Conservation (phyloP, 2,113 vertebrate genomes). For the Ornithorhynchus anatinus region DNA sequence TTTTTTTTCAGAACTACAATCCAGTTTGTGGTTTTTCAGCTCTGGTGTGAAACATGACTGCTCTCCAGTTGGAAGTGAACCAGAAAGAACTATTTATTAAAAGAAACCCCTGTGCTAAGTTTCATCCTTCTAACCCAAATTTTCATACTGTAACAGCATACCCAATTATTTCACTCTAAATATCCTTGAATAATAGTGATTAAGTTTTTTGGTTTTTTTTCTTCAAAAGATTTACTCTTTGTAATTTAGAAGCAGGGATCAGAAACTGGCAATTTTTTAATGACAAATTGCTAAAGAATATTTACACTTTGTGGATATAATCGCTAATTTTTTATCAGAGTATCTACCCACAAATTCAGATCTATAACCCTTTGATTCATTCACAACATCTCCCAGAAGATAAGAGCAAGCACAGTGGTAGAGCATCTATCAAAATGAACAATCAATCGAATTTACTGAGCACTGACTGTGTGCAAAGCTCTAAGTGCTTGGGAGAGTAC, state of each 20-base stretch:
- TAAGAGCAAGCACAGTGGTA: rapidly evolving
- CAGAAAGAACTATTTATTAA: not conserved
- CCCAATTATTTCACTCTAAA: not conserved
- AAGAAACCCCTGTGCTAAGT: not conserved
- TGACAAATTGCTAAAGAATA: not conserved
- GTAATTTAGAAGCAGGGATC: not conserved
- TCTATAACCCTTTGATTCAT: rapidly evolving
- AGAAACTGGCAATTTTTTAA: not conserved
- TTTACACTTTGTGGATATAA: not conserved
- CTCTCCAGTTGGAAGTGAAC: no score
- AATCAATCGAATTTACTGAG: no score
- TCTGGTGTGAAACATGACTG: no score
- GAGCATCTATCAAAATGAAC: not conserved
- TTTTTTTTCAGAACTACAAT: no score
- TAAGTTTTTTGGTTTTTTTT: not conserved
- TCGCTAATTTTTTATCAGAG: not conserved
- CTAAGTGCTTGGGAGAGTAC: no score
- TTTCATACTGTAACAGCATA: not conserved
- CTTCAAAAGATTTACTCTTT: not conserved
- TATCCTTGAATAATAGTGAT: not conserved
- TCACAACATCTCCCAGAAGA: not conserved
- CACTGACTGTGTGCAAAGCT: no score
- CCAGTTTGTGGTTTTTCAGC: no score
- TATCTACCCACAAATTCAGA: not conserved
- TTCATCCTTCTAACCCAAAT: not conserved